Conservation (phyloP, 2,888 invertebrate species). For the Chrysomela aeneicollis region DNA sequence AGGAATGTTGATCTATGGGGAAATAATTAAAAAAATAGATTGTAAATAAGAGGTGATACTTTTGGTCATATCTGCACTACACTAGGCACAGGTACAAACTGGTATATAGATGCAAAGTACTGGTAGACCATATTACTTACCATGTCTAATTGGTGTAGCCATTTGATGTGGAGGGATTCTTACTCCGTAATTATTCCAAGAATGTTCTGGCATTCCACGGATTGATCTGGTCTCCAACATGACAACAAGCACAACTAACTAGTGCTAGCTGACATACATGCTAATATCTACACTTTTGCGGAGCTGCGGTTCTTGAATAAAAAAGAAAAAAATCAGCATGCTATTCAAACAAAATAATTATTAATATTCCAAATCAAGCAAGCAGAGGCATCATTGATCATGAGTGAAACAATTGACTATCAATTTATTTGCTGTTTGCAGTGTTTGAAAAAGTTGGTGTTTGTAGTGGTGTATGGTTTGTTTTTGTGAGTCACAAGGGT, state of each 20-base stretch:
- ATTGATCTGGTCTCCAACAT: conserved; percentile 79
- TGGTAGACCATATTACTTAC: no score
- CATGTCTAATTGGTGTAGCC: conserved; percentile 60
- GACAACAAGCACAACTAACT: conserved; percentile 63
- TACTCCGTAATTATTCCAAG: conserved; percentile 65
- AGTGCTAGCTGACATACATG: conserved; percentile 56
- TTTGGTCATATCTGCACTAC: no score
- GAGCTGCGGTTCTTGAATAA: conserved; percentile 49
- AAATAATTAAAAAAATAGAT: no score
- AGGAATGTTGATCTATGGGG: no score
- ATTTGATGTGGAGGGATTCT: conserved; percentile 59
- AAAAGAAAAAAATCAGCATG: conserved; percentile 32
- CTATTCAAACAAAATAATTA: conserved; percentile 17
- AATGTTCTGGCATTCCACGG: conserved; percentile 74
- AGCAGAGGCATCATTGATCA: conserved; percentile 18
- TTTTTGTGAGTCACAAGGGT: conserved; percentile 14
- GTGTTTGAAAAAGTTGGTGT: background rate
- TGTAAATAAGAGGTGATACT: no score
- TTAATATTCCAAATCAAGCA: background rate
- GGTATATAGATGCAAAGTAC: no score
- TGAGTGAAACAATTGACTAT: conserved; percentile 17
- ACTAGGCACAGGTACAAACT: no score
- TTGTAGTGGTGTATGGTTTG: background rate
- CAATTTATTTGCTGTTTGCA: conserved; percentile 13
- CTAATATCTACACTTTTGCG: conserved; percentile 53